Evolutionary conservation across 2,888 invertebrate species (phyloP).

Genomic region (Serrognathus titanus): DNA sequence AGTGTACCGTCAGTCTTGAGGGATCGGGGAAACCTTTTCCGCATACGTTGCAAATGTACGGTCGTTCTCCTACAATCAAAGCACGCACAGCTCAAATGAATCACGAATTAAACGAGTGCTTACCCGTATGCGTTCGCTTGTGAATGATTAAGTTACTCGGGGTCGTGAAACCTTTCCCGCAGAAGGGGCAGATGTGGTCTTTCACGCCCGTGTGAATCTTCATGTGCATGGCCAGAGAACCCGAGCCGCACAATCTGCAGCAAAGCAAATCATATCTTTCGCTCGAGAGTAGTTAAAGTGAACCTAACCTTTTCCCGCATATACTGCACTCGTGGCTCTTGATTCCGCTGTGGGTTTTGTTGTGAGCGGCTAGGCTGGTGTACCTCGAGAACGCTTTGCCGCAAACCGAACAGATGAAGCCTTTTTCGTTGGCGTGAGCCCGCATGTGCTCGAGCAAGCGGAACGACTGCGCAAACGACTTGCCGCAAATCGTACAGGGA

Average conservation of each 20-base stretch:
- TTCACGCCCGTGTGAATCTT: slow-evolving; percentile 51
- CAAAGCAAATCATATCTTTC: slow-evolving; percentile 1
- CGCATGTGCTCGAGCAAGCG: slow-evolving; percentile 46
- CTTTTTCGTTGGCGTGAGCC: slow-evolving; percentile 45
- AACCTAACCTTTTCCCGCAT: slow-evolving; percentile 47
- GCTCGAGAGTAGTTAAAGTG: neutral
- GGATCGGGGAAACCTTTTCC: slow-evolving; percentile 53
- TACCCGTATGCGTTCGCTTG: slow-evolving; percentile 46
- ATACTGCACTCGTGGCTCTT: slow-evolving; percentile 45
- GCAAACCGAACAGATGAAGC: slow-evolving; percentile 45
- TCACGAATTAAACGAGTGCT: neutral
- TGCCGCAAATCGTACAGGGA: slow-evolving; percentile 45
- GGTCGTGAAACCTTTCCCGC: slow-evolving; percentile 47
- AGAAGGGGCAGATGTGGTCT: slow-evolving; percentile 45
- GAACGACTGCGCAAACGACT: slow-evolving; percentile 44
- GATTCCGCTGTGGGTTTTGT: slow-evolving; percentile 44
- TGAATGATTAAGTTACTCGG: slow-evolving; percentile 46
- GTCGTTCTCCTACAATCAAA: slow-evolving; percentile 39
- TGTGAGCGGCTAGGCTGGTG: slow-evolving; percentile 44
- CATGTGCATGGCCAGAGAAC: slow-evolving; percentile 50
- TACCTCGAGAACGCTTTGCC: slow-evolving; percentile 46
- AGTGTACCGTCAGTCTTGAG: slow-evolving; percentile 51
- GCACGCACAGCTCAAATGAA: no score
- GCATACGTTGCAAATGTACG: slow-evolving; percentile 47
- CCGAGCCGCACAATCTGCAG: slow-evolving; percentile 43